Base-by-base conservation (phyloP, 2,797 vertebrate species). In the Glossophaga mutica region DNA sequence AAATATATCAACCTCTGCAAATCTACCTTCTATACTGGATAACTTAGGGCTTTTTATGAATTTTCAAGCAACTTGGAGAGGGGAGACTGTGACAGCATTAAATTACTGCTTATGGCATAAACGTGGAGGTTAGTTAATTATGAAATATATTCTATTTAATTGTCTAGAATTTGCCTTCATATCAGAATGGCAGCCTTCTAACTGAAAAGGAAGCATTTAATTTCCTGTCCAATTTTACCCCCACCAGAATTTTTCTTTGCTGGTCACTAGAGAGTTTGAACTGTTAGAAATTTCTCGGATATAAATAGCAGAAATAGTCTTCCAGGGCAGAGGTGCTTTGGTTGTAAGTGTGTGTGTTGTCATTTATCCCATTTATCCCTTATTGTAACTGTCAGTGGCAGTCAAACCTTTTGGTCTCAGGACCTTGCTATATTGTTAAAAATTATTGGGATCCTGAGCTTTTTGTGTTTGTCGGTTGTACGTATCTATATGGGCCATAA, bases 11-110 rank as follows among this genome's bases (percentile, higher is more conserved):
- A 34, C 90, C 74, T 97, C 96, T 97, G 97, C 97, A 91, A 98
- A 97, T 96, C 96, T 96, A 94, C 83, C 92, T 97, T 97, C 97
- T 97, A 93, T 89, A 73, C 90, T 94, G 86, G 97, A 97, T 95
- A 97, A 93, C 62, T 96, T 95, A 59, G 84, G 84, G 59, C 98
- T 98, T 98, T 98, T 79, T 90, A 95, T 88, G 76, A 94, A 76
- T 96, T 96, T 96, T 94, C 90, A 97, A 94, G 42, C 68, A 96
- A 44, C 86, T 96, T 92, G 42, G 44, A 29, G 92, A n/a, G 92
- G 37, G 48, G 59, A 68, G 84, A 87, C 91, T 74, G 57, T 87
- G 84, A 86, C 87, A 97, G 26, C 77, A 90, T 92, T 94, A 83
- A 77, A 87, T 94, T 78, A 73, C 42, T 96, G 57, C 82, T 90